phyloP scores from a whole-genome alignment of 2,113 vertebrate genomes.

The Pituophis catenifer region DNA sequence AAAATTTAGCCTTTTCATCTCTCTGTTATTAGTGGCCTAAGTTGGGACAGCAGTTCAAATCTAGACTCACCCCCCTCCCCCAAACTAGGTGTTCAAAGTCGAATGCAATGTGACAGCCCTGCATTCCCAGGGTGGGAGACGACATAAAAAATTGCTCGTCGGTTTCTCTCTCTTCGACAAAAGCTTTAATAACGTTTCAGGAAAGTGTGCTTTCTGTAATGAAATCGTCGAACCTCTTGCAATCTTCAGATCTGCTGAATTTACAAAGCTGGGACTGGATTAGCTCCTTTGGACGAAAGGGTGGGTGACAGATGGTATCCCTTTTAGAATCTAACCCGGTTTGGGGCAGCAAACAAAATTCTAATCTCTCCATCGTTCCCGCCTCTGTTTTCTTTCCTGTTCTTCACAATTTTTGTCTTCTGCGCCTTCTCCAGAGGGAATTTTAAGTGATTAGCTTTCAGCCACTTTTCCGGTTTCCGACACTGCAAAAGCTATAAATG shows the following conservation, averaged over 20 bases:
- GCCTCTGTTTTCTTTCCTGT: background rate
- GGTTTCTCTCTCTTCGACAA: background rate
- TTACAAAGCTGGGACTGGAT: background rate
- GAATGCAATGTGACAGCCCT: background rate
- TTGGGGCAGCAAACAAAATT: background rate
- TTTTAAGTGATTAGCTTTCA: background rate
- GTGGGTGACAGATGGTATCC: too few species aligned
- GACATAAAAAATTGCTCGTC: background rate
- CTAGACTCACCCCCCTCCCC: background rate
- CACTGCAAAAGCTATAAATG: background rate
- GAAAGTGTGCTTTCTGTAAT: background rate
- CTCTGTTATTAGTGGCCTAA: background rate
- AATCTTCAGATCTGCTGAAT: background rate
- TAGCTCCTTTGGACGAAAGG: accelerated
- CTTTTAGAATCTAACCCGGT: background rate
- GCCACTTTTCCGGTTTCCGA: background rate
- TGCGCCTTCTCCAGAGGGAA: background rate
- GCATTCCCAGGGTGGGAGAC: too few species aligned
- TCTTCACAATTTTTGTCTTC: background rate
- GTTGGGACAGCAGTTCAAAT: too few species aligned
- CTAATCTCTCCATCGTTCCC: accelerated
- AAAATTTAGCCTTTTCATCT: background rate
- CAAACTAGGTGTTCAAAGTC: background rate
- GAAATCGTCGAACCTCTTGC: background rate
- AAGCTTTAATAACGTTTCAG: background rate